A percentile compares a stretch with the other conserved stretches of the same genome.
Evolutionary conservation across 2,113 vertebrate species (phyloP).

Genomic region (Syngnathoides biaculeatus): DNA sequence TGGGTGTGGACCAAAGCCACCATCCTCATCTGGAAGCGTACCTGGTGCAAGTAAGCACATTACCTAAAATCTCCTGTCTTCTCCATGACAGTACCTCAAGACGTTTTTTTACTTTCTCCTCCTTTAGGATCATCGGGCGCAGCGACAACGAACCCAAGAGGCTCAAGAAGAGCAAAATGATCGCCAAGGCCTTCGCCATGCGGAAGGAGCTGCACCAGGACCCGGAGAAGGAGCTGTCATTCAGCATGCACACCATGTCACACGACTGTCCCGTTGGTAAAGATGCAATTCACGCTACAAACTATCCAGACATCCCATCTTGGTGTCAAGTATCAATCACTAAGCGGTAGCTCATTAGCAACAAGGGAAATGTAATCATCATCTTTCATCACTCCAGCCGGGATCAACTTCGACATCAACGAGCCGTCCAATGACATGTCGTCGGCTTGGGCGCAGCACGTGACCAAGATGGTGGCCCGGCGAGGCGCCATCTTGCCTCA

Average conservation of each 20-base stretch:
- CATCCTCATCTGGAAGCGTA: slow-evolving; percentile 95
- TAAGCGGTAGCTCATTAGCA: slow-evolving; percentile 28
- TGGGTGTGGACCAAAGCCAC: slow-evolving; percentile 99
- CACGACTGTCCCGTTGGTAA: slow-evolving; percentile 93
- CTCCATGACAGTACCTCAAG: not conserved
- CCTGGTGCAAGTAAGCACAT: slow-evolving; percentile 88
- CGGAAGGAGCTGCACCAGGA: slow-evolving; percentile 91
- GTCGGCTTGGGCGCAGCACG: slow-evolving; percentile 94
- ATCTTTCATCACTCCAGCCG: slow-evolving; percentile 71
- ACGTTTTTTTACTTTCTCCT: not conserved
- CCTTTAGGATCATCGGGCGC: slow-evolving; percentile 83
- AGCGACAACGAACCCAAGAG: slow-evolving; percentile 93
- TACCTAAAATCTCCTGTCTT: not conserved
- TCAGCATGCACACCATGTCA: slow-evolving; percentile 95
- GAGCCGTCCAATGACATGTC: slow-evolving; percentile 91
- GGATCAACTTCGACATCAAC: slow-evolving; percentile 90
- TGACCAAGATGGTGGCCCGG: slow-evolving; percentile 97
- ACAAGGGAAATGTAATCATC: not conserved
- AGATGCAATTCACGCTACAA: slow-evolving; percentile 4
- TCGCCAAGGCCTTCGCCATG: slow-evolving; percentile 95
- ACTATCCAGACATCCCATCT: not conserved
- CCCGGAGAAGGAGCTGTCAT: slow-evolving; percentile 88
- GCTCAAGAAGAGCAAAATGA: slow-evolving; percentile 99
- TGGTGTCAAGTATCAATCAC: slow-evolving; percentile 25
- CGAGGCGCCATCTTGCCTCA: slow-evolving; percentile 95